These are phyloP conservation scores for Poecile atricapillus DNA, from an alignment of 2,113 vertebrate genomes.

Conservation along the genomic window DNA sequence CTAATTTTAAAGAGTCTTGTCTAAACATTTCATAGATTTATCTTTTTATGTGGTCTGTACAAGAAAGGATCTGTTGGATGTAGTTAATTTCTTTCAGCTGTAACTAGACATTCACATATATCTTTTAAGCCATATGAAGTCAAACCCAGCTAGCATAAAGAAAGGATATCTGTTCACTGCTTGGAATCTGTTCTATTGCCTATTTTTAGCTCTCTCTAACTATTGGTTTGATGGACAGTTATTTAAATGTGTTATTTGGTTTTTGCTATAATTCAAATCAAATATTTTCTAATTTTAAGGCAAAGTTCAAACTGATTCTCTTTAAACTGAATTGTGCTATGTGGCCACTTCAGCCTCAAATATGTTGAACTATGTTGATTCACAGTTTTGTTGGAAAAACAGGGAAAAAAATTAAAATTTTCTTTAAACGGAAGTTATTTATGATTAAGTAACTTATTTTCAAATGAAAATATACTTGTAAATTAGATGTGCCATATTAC, in stretches of 20 bases:
- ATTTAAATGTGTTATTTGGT: neutral
- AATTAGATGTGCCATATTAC: neutral
- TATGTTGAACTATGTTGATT: slow-evolving; percentile 48
- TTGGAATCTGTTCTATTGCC: slow-evolving; percentile 3
- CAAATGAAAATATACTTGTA: neutral
- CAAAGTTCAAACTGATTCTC: slow-evolving; percentile 26
- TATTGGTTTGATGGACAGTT: neutral
- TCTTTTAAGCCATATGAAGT: neutral
- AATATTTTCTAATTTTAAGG: slow-evolving; percentile 45
- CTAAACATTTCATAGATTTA: neutral
- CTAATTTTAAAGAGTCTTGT: neutral
- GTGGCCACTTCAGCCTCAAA: slow-evolving; percentile 44
- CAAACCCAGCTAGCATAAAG: neutral
- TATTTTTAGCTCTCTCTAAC: neutral
- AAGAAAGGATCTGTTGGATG: neutral
- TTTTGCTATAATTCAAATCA: slow-evolving; percentile 2
- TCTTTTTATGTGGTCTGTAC: neutral
- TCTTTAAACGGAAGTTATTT: slow-evolving; percentile 5
- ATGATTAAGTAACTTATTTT: neutral
- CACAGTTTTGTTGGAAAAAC: slow-evolving; percentile 45
- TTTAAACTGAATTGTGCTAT: slow-evolving; percentile 46
- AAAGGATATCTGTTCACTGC: slow-evolving; percentile 17
- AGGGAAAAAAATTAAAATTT: slow-evolving; percentile 15
- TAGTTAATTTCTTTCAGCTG: slow-evolving; percentile 36
- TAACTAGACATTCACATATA: neutral